phyloP scores from a whole-genome alignment of 2,888 invertebrate genomes.

The Chrysopilus asiliformis region DNA sequence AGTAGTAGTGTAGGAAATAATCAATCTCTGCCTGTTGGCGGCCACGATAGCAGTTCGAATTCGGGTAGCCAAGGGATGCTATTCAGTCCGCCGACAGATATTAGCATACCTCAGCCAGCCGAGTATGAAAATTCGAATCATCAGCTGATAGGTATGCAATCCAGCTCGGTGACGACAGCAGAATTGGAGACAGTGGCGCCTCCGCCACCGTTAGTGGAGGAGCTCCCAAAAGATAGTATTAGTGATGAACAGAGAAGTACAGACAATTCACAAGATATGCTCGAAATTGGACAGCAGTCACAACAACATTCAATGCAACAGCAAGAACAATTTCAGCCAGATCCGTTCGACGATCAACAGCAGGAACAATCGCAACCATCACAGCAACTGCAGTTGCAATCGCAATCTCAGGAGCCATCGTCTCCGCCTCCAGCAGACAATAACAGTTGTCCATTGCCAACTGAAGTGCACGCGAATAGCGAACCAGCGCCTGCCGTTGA shows the following conservation, averaged over 20 bases:
- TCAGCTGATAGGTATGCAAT: slow-evolving; percentile 19
- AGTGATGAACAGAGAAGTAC: slow-evolving; percentile 6
- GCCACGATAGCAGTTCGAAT: slow-evolving; percentile 34
- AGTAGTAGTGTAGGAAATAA: slow-evolving; percentile 35
- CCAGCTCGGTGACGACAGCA: no score
- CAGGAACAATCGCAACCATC: neutral
- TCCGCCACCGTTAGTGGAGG: neutral
- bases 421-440: slow-evolving; percentile 16
- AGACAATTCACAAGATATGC: slow-evolving; percentile 10
- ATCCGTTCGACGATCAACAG: no score
- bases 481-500: no score
- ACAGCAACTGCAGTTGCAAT: neutral
- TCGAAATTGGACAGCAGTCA: slow-evolving; percentile 7
- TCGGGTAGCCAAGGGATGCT: slow-evolving; percentile 22
- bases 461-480: no score
- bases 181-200: no score
- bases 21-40: slow-evolving; percentile 28
- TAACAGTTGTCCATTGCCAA: no score
- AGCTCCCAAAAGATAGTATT: slow-evolving; percentile 2
- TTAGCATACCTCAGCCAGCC: slow-evolving; percentile 4
- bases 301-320: neutral
- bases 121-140: slow-evolving; percentile 18
- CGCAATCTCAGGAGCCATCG: neutral
- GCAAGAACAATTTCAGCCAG: neutral
- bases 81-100: slow-evolving; percentile 1